phyloP scores from a whole-genome alignment of 2,797 vertebrate species.

The Nyctalus aviator region DNA sequence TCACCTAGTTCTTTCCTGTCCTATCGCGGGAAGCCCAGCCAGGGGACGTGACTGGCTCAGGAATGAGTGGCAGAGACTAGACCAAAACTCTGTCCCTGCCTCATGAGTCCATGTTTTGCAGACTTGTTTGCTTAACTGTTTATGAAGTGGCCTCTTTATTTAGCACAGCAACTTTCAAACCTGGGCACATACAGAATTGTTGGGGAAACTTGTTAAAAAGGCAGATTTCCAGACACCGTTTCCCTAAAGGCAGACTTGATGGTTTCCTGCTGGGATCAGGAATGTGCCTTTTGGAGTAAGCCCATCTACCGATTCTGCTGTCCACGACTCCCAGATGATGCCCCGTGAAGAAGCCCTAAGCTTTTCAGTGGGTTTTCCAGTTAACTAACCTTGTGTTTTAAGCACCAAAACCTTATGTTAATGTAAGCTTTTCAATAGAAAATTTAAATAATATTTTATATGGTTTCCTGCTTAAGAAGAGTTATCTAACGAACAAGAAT shows the following conservation, averaged over 20 bases:
- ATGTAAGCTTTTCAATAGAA: background rate
- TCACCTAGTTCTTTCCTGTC: background rate
- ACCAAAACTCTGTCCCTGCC: background rate
- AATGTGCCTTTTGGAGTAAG: background rate
- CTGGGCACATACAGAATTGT: background rate
- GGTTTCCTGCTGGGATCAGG: background rate
- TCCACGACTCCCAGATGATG: rapidly evolving
- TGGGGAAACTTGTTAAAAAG: background rate
- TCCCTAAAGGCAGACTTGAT: background rate
- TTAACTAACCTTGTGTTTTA: background rate
- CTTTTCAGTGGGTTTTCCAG: background rate
- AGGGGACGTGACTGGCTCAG: background rate
- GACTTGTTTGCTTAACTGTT: background rate
- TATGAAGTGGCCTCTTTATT: background rate
- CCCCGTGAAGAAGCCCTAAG: background rate
- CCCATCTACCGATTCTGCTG: no score
- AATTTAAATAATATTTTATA: background rate
- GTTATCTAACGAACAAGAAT: background rate
- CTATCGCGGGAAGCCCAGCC: background rate
- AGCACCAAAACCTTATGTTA: background rate
- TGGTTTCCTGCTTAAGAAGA: background rate
- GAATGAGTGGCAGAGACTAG: background rate
- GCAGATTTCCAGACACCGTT: background rate
- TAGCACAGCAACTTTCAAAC: background rate
- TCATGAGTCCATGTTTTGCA: background rate